A percentile compares a stretch with the other conserved stretches of the same genome.
phyloP scores from a whole-genome alignment of 2,888 invertebrate species.

The Trissonchulus sp. region DNA sequence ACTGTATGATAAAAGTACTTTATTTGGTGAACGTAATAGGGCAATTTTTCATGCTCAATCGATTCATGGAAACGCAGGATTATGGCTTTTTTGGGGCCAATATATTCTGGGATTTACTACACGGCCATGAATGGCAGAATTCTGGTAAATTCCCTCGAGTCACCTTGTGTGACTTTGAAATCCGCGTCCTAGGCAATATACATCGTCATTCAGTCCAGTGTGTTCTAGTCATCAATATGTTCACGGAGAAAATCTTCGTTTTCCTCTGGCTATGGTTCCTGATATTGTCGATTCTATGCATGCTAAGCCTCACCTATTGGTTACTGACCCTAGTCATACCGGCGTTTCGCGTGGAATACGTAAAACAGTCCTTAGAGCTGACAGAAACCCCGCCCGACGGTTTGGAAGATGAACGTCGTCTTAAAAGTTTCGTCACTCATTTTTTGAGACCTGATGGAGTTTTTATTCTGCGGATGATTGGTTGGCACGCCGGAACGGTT shows the following conservation, averaged over 20 bases:
- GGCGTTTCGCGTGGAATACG: constrained; percentile 35
- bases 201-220: constrained; percentile 47
- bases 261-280: constrained; percentile 52
- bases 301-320: constrained; percentile 49
- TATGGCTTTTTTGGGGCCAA: constrained; percentile 54
- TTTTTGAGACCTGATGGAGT: constrained; percentile 50
- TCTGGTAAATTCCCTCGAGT: constrained; percentile 54
- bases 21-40: constrained; percentile 55
- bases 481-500: constrained; percentile 42
- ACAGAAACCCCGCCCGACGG: background rate
- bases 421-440: constrained; percentile 43
- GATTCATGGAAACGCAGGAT: constrained; percentile 54
- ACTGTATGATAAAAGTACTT: constrained; percentile 54
- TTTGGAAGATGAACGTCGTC: constrained; percentile 24
- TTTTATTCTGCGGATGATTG: constrained; percentile 44
- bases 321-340: constrained; percentile 43
- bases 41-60: constrained; percentile 56
- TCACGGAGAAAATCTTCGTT: constrained; percentile 52
- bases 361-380: constrained; percentile 41
- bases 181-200: constrained; percentile 51
- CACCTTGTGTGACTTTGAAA: constrained; percentile 53
- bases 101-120: constrained; percentile 54
- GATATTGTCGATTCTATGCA: constrained; percentile 45
- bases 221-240: constrained; percentile 49
- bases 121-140: constrained; percentile 50